Percentiles rank a stretch among this genome's conserved stretches.
Conservation (phyloP, 2,113 vertebrate genomes). For the Nothocercus nigrocapillus region DNA sequence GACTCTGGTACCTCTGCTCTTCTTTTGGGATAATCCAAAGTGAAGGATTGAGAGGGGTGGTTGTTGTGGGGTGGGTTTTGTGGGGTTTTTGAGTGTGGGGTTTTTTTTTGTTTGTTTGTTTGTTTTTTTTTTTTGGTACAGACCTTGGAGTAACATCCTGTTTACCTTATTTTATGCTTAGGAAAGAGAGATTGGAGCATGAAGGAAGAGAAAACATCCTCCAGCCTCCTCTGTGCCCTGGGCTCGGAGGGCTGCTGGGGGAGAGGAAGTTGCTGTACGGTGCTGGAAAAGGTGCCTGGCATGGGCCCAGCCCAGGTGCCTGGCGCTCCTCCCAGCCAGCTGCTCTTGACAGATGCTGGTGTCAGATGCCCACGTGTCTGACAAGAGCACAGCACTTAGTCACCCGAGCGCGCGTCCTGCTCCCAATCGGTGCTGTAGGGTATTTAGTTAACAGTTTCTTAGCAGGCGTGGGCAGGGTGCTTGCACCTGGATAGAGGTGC, state of each 20-base stretch:
- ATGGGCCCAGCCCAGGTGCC: neutral
- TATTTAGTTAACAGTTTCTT: rapidly evolving
- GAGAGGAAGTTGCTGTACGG: neutral
- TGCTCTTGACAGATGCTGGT: neutral
- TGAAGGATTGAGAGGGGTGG: neutral
- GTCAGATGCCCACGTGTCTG: neutral
- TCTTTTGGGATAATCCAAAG: neutral
- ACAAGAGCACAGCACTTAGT: rapidly evolving
- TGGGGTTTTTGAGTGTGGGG: neutral
- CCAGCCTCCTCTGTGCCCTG: rapidly evolving
- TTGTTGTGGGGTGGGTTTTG: too few species aligned
- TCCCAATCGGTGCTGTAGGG: neutral
- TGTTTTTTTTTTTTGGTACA: neutral
- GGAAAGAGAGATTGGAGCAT: neutral
- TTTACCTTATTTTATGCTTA: neutral
- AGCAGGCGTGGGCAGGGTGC: neutral
- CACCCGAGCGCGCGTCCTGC: neutral
- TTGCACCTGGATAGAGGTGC: neutral
- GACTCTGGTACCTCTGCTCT: neutral
- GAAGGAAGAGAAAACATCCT: neutral
- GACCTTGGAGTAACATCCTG: neutral
- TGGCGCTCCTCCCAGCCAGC: neutral
- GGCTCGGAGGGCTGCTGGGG: neutral
- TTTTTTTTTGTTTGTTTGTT: neutral
- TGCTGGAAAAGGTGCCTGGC: neutral